These are phyloP conservation scores for Conopomorpha cramerella DNA, from an alignment of 1,140 invertebrate genomes.

Conservation along the genomic window DNA sequence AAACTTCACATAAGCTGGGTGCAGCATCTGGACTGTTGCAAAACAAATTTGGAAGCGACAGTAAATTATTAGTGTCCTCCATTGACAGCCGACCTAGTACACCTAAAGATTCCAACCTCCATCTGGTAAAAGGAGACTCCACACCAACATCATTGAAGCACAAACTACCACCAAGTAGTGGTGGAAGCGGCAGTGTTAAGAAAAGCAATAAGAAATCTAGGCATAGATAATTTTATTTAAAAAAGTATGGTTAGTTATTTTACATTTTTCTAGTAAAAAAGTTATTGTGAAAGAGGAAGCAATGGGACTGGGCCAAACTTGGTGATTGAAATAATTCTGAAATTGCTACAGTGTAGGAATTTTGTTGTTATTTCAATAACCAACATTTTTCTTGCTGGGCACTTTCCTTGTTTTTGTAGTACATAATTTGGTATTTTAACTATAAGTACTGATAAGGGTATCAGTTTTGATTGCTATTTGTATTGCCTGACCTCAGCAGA, in stretches of 20 bases:
- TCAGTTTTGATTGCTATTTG: slow-evolving; percentile 21
- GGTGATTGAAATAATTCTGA: no score
- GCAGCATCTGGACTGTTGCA: slow-evolving; percentile 58
- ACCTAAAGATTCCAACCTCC: slow-evolving; percentile 60
- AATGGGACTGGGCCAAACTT: no score
- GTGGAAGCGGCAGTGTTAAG: slow-evolving; percentile 62
- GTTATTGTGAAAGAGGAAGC: no score
- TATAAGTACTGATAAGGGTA: no score
- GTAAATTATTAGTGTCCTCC: slow-evolving; percentile 37
- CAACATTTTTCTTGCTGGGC: no score
- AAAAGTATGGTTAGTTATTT: no score
- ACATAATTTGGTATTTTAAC: no score
- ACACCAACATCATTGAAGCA: slow-evolving; percentile 61
- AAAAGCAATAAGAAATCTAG: slow-evolving; percentile 73
- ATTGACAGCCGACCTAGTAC: slow-evolving; percentile 49
- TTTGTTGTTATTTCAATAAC: no score
- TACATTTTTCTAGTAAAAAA: no score
- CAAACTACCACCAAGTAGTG: slow-evolving; percentile 56
- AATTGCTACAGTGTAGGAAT: no score
- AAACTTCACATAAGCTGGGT: slow-evolving; percentile 53
- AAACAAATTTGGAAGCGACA: slow-evolving; percentile 58
- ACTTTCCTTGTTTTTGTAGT: no score
- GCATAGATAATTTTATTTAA: slow-evolving; percentile 69
- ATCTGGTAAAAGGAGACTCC: slow-evolving; percentile 46
- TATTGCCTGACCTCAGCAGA: slow-evolving; percentile 24